Conservation (phyloP, 1,140 invertebrate genomes). For the Pararge aegeria region DNA sequence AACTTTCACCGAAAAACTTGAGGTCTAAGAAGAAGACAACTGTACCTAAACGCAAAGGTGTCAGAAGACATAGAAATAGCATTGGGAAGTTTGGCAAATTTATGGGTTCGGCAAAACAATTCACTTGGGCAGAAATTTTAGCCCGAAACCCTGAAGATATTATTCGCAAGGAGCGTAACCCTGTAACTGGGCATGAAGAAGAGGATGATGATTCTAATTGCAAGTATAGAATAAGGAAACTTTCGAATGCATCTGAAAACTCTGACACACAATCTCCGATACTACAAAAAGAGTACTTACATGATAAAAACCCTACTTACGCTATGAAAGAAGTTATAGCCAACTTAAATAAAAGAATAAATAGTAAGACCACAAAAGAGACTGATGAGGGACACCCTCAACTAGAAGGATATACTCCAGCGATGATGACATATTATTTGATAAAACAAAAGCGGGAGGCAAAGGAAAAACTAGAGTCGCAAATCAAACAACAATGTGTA, state of each 20-base stretch:
- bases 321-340: constrained; percentile 81
- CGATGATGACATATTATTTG: constrained; percentile 77
- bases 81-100: constrained; percentile 77
- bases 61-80: constrained; percentile 65
- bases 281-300: constrained; percentile 71
- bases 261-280: constrained; percentile 60
- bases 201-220: constrained; percentile 66
- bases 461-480: constrained; percentile 56
- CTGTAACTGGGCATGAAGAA: constrained; percentile 42
- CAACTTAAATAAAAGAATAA: constrained; percentile 66
- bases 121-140: constrained; percentile 81
- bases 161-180: constrained; percentile 72
- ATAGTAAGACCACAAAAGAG: constrained; percentile 56
- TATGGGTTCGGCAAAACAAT: constrained; percentile 75
- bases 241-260: constrained; percentile 63
- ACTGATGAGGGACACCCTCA: constrained; percentile 45
- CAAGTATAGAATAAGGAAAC: constrained; percentile 72
- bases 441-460: constrained; percentile 67
- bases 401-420: constrained; percentile 78
- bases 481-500: constrained; percentile 49
- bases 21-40: constrained; percentile 71
- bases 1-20: constrained; percentile 74
- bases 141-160: constrained; percentile 80
- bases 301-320: constrained; percentile 78
- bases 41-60: constrained; percentile 67